Conservation (phyloP, 2,113 vertebrate species). For the Motacilla alba region DNA sequence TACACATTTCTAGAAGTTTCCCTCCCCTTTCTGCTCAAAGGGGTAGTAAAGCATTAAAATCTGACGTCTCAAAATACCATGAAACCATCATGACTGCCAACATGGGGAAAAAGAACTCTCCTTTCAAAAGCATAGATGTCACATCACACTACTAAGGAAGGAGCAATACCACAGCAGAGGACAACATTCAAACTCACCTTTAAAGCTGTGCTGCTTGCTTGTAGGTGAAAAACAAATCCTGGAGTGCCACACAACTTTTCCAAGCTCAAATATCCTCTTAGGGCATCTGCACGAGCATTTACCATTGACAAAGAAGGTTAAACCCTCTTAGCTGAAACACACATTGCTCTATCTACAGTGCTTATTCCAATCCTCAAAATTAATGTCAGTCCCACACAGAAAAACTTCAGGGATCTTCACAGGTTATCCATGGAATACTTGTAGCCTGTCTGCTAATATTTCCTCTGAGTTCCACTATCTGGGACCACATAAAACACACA, state of each 20-base stretch:
- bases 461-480: background rate
- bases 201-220: background rate
- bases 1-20: background rate
- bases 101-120: background rate
- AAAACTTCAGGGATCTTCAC: background rate
- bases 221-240: background rate
- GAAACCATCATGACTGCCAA: accelerated
- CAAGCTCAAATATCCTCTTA: background rate
- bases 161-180: background rate
- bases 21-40: background rate
- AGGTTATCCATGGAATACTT: background rate
- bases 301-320: background rate
- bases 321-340: background rate
- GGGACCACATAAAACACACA: accelerated
- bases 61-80: background rate
- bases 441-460: background rate
- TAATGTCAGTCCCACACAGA: background rate
- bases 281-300: background rate
- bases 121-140: background rate
- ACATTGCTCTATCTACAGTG: background rate
- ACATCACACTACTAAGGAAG: background rate
- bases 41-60: background rate
- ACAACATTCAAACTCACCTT: background rate
- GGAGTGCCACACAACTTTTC: background rate
- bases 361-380: background rate